Evolutionary conservation across 1,140 invertebrate genomes (phyloP).

Genomic region (Drosophila albomicans): DNA sequence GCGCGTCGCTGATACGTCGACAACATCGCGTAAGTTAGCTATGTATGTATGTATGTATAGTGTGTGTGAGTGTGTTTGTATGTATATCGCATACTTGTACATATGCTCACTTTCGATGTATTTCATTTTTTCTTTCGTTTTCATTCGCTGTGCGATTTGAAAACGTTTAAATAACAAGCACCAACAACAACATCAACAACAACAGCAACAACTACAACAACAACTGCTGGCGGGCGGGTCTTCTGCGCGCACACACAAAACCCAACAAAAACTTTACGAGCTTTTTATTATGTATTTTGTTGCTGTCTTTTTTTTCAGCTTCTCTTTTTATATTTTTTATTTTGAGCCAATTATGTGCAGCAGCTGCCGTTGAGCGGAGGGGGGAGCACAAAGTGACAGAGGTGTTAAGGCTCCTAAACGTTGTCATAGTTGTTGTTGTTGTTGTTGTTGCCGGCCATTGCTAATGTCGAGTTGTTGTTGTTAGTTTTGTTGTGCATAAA

Average conservation of each 20-base stretch:
- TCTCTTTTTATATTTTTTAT: slow-evolving; percentile 27
- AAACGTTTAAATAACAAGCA: slow-evolving; percentile 80
- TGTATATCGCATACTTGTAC: slow-evolving; percentile 17
- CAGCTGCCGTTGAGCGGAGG: slow-evolving; percentile 63
- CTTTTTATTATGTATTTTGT: slow-evolving; percentile 62
- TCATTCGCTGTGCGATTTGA: slow-evolving; percentile 82
- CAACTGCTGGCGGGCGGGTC: slow-evolving; percentile 73
- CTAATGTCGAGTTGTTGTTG: slow-evolving; percentile 4
- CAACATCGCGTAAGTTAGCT: slow-evolving; percentile 45
- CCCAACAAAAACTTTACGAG: slow-evolving; percentile 62
- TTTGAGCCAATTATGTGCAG: slow-evolving; percentile 79
- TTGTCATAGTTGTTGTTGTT: slow-evolving; percentile 32
- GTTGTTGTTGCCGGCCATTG: slow-evolving; percentile 19
- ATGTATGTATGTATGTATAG: slow-evolving; percentile 18
- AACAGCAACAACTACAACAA: slow-evolving; percentile 36
- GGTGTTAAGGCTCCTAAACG: slow-evolving; percentile 64
- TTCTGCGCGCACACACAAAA: slow-evolving; percentile 67
- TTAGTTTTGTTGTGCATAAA: slow-evolving; percentile 54
- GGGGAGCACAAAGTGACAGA: slow-evolving; percentile 9
- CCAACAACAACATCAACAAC: slow-evolving; percentile 55
- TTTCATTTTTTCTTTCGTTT: slow-evolving; percentile 84
- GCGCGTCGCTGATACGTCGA: slow-evolving; percentile 74
- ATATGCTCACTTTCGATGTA: slow-evolving; percentile 83
- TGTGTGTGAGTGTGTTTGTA: not conserved
- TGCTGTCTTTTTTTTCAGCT: slow-evolving; percentile 56